Conservation (phyloP, 2,113 vertebrate genomes). For the Cheirogaleus medius region DNA sequence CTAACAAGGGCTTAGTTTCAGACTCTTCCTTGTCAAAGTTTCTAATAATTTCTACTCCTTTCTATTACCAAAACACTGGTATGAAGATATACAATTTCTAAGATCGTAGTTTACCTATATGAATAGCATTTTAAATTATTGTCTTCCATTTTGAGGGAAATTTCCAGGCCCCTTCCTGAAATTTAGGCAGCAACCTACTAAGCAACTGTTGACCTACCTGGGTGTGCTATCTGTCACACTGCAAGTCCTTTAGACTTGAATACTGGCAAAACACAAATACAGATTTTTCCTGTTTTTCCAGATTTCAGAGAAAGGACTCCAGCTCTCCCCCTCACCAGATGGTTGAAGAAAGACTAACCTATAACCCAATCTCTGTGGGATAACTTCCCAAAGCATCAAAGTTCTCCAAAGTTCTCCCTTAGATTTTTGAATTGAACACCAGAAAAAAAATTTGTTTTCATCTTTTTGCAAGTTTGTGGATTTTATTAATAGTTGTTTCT, state of each 20-base stretch:
- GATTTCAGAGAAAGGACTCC: slow-evolving; percentile 9
- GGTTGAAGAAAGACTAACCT: background rate
- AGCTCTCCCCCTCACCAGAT: no score
- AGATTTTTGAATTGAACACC: background rate
- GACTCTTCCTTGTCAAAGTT: background rate
- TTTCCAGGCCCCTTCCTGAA: background rate
- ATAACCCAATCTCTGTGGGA: background rate
- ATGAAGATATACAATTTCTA: background rate
- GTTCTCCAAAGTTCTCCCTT: background rate
- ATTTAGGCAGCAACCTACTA: background rate
- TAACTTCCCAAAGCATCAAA: background rate
- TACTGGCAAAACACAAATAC: background rate
- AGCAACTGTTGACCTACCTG: background rate
- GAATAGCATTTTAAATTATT: background rate
- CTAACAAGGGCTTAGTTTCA: background rate
- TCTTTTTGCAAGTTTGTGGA: background rate
- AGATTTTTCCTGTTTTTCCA: slow-evolving; percentile 45
- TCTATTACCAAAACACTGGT: background rate
- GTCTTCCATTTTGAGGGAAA: background rate
- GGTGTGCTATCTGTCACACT: background rate
- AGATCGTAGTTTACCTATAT: background rate
- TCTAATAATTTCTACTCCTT: background rate
- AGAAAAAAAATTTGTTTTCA: background rate
- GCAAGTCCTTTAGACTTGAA: background rate
- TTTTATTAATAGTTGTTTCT: background rate